These are phyloP conservation scores for Cheilosia soror DNA, from an alignment of 2,888 invertebrate genomes.

Conservation along the genomic window DNA sequence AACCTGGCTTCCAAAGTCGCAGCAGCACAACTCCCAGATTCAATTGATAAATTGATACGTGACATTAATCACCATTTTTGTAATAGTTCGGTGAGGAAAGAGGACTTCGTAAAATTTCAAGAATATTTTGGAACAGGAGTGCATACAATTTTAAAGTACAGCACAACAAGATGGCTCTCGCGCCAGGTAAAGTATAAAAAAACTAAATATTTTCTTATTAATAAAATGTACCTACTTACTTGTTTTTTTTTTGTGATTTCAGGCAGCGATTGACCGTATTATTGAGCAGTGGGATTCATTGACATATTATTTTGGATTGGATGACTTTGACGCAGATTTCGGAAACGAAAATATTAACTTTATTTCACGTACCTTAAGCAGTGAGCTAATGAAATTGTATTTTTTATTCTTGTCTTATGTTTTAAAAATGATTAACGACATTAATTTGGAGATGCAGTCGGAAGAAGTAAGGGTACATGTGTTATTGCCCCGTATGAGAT, in stretches of 20 bases:
- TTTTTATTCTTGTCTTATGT: constrained; percentile 46
- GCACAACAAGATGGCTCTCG: constrained; percentile 36
- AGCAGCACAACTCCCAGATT: not conserved
- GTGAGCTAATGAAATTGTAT: constrained; percentile 22
- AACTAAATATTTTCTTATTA: not conserved
- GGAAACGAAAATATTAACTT: constrained; percentile 8
- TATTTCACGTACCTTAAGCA: not conserved
- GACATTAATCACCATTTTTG: constrained; percentile 41
- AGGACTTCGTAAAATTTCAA: constrained; percentile 57
- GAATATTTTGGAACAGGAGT: constrained; percentile 54
- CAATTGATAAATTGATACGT: constrained; percentile 12
- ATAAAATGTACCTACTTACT: not conserved
- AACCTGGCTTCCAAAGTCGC: constrained; percentile 19
- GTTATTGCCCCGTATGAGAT: constrained; percentile 5
- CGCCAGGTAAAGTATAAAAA: constrained; percentile 11
- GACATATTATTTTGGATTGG: constrained; percentile 3
- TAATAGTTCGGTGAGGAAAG: constrained; percentile 43
- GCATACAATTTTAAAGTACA: constrained; percentile 51
- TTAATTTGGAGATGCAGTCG: constrained; percentile 52
- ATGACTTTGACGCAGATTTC: constrained; percentile 1
- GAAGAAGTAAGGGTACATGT: constrained; percentile 52
- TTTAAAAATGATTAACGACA: constrained; percentile 3
- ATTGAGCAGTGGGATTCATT: constrained; percentile 17
- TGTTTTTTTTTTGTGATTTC: constrained; percentile 8
- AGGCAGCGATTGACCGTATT: constrained; percentile 25